Base-by-base conservation (phyloP, 2,888 invertebrate species). In the Aporophyla lueneburgensis region DNA sequence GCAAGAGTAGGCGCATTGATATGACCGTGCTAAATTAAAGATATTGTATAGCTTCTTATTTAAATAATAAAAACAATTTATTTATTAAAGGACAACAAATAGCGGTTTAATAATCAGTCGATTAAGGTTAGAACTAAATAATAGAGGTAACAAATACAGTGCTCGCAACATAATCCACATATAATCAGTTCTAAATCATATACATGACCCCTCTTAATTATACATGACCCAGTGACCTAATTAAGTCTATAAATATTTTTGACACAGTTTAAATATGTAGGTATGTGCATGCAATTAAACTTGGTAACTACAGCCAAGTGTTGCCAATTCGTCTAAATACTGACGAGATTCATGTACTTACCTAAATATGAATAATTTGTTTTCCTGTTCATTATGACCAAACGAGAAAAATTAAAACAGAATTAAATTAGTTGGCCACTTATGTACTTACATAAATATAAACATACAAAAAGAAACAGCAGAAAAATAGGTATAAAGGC, bases 171-270 rank as follows among this genome's bases (percentile, higher is more conserved):
- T 33, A 2, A 33, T 33, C 33, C 33, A 14, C 19, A 59, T 14
- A 16, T 10, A 58, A 27, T 6, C 6, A 12, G 40, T 72, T 16
- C 24, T 21, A 33, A 49, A 62, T 49, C 12, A 63, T 16, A 49
- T 40, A 12, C 12, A 5, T 58, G 24, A 56, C 19, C 27, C 33
- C 33, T 58, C 12, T 51, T 19, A 40, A 62, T 49, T 67, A 49
- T 7, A 33, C 14, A 59, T 53, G 67, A 65, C 56, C 56, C 51
- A 63, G 67, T 63, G 40, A 54, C 33, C 59, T 71, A 74, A 66
- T 71, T 74, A 61, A 56, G 19, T 70, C 53, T 71, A 77, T 74
- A 51, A 74, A 70, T 81, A 72, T 78, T 12, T 53, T 58, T 70
- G 63, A 71, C 53, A 70, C 24, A 16, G 46, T 74, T 75, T 56